These are phyloP conservation scores for Patella pellucida DNA, from an alignment of 2,888 invertebrate genomes.

Conservation along the genomic window DNA sequence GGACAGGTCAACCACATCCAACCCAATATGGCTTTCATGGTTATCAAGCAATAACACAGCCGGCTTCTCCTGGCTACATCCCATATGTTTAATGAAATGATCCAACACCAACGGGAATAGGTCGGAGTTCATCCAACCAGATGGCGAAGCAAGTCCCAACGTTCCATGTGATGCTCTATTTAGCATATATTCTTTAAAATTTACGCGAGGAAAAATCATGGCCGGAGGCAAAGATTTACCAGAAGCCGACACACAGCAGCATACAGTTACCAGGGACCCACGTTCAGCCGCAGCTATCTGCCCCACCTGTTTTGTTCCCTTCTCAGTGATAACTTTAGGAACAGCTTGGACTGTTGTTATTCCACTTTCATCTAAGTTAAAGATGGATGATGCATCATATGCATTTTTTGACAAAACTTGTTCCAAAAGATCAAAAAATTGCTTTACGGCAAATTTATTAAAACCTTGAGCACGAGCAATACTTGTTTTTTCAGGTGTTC, in stretches of 20 bases:
- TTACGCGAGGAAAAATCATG: slow-evolving; percentile 28
- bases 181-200: slow-evolving; percentile 17
- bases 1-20: neutral
- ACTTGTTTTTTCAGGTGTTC: no score
- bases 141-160: slow-evolving; percentile 14
- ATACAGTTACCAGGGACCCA: slow-evolving; percentile 28
- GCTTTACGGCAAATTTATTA: neutral
- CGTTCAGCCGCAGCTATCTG: slow-evolving; percentile 30
- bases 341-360: slow-evolving; percentile 19
- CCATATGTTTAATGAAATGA: slow-evolving; percentile 23
- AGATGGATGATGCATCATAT: slow-evolving; percentile 12
- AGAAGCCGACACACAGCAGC: slow-evolving; percentile 24
- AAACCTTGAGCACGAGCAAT: neutral
- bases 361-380: slow-evolving; percentile 21
- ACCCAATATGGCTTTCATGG: slow-evolving; percentile 14
- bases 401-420: neutral
- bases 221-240: slow-evolving; percentile 30
- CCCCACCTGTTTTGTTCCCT: slow-evolving; percentile 29
- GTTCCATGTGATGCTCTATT: slow-evolving; percentile 22
- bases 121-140: slow-evolving; percentile 36
- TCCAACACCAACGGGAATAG: slow-evolving; percentile 22
- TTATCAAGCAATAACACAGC: slow-evolving; percentile 24
- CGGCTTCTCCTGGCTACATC: slow-evolving; percentile 20
- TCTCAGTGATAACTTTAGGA: slow-evolving; percentile 15
- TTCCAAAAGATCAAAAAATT: neutral